Percentiles rank a stretch among this genome's conserved stretches.
These are phyloP conservation scores for Autographa gamma DNA, from an alignment of 2,888 invertebrate genomes.

Conservation along the genomic window DNA sequence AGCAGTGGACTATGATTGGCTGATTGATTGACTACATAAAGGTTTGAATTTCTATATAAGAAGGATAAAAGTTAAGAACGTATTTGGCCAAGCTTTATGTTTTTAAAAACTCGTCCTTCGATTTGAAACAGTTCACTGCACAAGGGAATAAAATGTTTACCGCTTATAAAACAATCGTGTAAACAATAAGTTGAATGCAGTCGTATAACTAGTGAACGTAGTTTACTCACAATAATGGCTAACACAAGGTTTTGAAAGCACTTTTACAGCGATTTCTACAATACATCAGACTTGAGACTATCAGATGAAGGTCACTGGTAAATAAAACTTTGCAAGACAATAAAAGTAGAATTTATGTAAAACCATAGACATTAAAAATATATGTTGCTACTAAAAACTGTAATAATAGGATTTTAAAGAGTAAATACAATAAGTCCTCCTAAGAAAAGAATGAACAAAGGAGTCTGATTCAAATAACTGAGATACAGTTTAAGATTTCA, in stretches of 20 bases:
- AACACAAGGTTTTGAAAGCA: slow-evolving; percentile 32
- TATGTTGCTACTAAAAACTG: neutral
- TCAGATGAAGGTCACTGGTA: slow-evolving; percentile 27
- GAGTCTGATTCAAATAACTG: neutral
- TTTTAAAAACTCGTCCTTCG: slow-evolving; percentile 21
- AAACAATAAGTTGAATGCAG: slow-evolving; percentile 46
- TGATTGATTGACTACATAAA: too few relatives aligned
- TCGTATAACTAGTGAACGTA: slow-evolving; percentile 47
- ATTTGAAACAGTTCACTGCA: slow-evolving; percentile 32
- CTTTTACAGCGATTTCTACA: neutral
- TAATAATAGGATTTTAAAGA: neutral
- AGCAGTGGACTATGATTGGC: too few relatives aligned
- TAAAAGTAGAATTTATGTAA: neutral
- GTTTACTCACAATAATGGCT: slow-evolving; percentile 33
- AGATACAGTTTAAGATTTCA: neutral
- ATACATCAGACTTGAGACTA: slow-evolving; percentile 10
- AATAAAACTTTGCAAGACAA: neutral
- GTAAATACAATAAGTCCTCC: neutral
- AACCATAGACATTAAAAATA: neutral
- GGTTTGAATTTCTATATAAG: too few relatives aligned
- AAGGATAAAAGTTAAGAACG: neutral
- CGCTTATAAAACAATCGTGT: slow-evolving; percentile 49
- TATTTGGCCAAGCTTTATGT: slow-evolving; percentile 11
- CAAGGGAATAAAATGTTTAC: slow-evolving; percentile 42
- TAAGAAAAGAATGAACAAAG: neutral